A percentile compares a stretch with the other conserved stretches of the same genome.
Evolutionary conservation across 2,888 invertebrate genomes (phyloP).

Genomic region (Lasioglossum leucozonium): DNA sequence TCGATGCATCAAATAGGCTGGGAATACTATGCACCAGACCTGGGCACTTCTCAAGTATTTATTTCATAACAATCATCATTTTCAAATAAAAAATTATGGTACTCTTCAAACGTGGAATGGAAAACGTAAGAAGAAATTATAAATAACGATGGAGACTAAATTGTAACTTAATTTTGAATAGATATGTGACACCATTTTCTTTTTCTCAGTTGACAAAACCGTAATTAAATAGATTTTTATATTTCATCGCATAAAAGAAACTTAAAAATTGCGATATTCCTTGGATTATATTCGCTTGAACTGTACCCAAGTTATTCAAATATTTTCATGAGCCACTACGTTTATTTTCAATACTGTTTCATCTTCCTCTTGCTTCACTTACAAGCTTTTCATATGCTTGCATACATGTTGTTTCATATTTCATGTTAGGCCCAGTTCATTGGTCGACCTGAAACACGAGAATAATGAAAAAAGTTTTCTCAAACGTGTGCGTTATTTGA

Average conservation of each 20-base stretch:
- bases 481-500: constrained; percentile 1
- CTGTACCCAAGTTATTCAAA: not conserved
- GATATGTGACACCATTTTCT: not conserved
- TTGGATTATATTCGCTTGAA: not conserved
- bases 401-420: not conserved
- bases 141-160: not conserved
- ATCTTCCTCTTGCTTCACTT: not conserved
- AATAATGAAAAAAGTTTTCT: constrained; percentile 7
- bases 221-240: not conserved
- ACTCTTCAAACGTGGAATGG: too few species aligned
- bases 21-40: too few species aligned
- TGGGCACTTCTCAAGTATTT: too few species aligned
- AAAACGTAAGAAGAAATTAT: not conserved
- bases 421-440: not conserved
- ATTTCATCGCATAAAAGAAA: not conserved
- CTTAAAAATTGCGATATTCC: not conserved
- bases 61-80: too few species aligned
- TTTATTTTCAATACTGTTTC: not conserved
- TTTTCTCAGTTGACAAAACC: not conserved
- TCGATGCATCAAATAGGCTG: too few species aligned
- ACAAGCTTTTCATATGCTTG: not conserved
- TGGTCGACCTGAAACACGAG: not conserved
- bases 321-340: not conserved
- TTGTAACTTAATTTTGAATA: not conserved
- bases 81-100: not conserved